Evolutionary conservation across 2,113 vertebrate species (phyloP), one percentile per base, ranked within the genome.

Genomic region (Hemibagrus wyckioides): DNA sequence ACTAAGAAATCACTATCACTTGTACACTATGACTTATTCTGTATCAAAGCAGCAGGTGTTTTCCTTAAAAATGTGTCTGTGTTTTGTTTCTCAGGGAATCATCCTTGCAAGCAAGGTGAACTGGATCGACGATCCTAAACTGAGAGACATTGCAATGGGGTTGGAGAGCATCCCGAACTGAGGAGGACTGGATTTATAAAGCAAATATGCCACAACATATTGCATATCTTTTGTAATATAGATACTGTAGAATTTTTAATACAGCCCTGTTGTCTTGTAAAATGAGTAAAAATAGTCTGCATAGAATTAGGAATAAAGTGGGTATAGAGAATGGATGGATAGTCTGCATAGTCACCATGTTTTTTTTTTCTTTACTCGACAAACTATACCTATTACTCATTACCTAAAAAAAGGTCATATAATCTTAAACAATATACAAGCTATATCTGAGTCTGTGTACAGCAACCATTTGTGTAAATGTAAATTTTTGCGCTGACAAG

Each of bases 81-180:
- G 7, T 19, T 28, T 75, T 75, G 39, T 83, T 36, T 65, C 87
- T 9, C 85, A 96, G 95, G 94, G 95, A 14, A 93, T 94, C 82
- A 91, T 96, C 25, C 83, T 95, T 87, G 95, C 94, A 28, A 95
- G 90, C 89, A 94, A 92, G 88, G 86, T 96, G 80, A 94, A 95
- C 90, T 95, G 95, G 95, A 85, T 93, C 82, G 94, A 94, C 82
- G 94, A 96, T 89, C 94, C 94, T 5, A 91, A 93, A 85, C 89
- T 96, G 61, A 92, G 81, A 90, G 94, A 93, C 71, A 92, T 95
- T 15, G 91, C 81, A 67, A 93, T 96, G 94, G 91, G 92, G 3
- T 81, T 95, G 86, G 95, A 96, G 86, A 92, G 93, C 39, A 88
- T 94, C 69, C 93, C 94, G 8, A 89, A 92, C 33, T 91, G 79